Conservation (phyloP, 2,797 vertebrate genomes). For the Florisuga fusca region DNA sequence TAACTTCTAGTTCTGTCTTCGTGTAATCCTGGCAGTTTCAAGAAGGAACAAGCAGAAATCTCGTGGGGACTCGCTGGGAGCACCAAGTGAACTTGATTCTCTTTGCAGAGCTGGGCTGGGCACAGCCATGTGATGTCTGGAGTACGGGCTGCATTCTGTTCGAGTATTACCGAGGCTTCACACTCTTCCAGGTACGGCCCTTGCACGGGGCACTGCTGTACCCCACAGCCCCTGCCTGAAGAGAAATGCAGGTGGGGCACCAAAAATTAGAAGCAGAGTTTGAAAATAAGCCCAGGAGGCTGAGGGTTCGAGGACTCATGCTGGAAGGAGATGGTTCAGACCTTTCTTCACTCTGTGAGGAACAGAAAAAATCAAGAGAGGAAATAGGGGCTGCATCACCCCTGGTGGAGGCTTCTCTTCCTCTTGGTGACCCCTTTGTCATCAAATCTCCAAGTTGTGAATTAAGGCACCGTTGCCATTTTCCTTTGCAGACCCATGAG, state of each 20-base stretch:
- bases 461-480: not conserved
- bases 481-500: slow-evolving; percentile 78
- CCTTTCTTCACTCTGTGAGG: not conserved
- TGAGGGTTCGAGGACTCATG: not conserved
- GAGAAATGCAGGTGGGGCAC: not conserved
- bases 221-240: rapidly evolving
- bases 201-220: too few relatives aligned
- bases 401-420: not conserved
- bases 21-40: not conserved
- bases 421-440: not conserved
- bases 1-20: not conserved
- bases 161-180: slow-evolving; percentile 84
- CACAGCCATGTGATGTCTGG: slow-evolving; percentile 85
- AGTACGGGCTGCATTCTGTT: slow-evolving; percentile 85
- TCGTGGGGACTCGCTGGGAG: not conserved
- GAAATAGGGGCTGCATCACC: not conserved
- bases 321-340: not conserved
- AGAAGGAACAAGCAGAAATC: not conserved
- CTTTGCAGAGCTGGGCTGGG: slow-evolving; percentile 83
- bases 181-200: slow-evolving; percentile 80
- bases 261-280: not conserved
- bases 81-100: not conserved
- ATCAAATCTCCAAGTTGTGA: not conserved
- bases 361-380: not conserved
- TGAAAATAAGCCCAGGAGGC: not conserved